Conservation (phyloP, 2,113 vertebrate species). For the Colaptes auratus region DNA sequence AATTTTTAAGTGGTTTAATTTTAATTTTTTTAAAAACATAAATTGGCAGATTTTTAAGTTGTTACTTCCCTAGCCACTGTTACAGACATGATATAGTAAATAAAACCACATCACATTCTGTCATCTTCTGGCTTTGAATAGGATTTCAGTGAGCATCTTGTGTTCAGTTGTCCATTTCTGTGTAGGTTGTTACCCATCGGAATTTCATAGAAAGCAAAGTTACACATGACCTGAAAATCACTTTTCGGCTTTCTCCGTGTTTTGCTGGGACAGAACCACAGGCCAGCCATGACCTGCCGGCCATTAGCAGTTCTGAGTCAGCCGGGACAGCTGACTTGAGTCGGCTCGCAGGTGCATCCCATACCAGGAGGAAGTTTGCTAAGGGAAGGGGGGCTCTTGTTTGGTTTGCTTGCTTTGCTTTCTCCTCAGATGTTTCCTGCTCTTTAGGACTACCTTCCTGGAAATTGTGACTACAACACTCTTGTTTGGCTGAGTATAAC, state of each 20-base stretch:
- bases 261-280: no score
- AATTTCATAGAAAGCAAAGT: background rate
- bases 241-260: background rate
- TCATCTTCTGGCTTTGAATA: background rate
- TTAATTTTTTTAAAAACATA: background rate
- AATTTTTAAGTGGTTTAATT: background rate
- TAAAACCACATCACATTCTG: rapidly evolving
- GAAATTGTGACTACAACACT: no score
- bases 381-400: no score
- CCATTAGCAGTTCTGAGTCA: no score
- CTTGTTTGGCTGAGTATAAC: no score
- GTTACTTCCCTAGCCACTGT: background rate
- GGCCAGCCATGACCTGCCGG: no score
- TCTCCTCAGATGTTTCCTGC: no score
- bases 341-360: no score
- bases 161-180: background rate
- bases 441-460: no score
- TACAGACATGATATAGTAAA: background rate
- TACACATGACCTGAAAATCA: background rate
- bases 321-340: no score
- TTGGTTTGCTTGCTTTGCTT: no score
- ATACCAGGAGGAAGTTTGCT: no score
- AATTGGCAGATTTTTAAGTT: background rate
- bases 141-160: background rate
- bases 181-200: background rate